Percentiles rank a stretch among this genome's conserved stretches.
phyloP scores from a whole-genome alignment of 2,888 invertebrate genomes.

The Ferdinandea cuprea region DNA sequence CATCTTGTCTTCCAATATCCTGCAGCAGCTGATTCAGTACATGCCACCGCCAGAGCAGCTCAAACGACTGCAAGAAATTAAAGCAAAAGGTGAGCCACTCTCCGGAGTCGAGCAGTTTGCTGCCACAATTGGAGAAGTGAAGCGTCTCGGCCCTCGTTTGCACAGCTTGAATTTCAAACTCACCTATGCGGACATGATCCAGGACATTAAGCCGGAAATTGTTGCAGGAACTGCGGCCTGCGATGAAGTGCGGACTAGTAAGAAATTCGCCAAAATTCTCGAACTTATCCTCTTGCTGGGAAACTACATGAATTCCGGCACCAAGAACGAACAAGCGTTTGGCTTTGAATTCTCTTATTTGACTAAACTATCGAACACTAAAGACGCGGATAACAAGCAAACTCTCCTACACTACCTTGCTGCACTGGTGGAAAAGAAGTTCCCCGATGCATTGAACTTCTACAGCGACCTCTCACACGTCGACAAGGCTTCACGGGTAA shows the following conservation, averaged over 20 bases:
- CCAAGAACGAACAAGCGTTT: constrained; percentile 95
- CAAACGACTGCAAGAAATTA: constrained; percentile 91
- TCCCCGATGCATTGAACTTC: constrained; percentile 92
- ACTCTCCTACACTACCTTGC: constrained; percentile 96
- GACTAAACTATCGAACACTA: constrained; percentile 95
- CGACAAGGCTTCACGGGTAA: constrained; percentile 94
- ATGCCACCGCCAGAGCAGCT: constrained; percentile 96
- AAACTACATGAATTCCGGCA: constrained; percentile 98
- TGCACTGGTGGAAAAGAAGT: constrained; percentile 93
- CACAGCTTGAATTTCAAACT: constrained; percentile 95
- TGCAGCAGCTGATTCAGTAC: constrained; percentile 96
- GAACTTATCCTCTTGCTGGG: constrained; percentile 95
- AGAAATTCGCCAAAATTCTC: constrained; percentile 94
- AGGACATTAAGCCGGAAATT: constrained; percentile 87
- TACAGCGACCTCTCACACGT: constrained; percentile 95
- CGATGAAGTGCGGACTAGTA: constrained; percentile 94
- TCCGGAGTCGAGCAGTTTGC: constrained; percentile 98
- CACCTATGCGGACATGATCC: constrained; percentile 92
- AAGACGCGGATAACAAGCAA: constrained; percentile 95
- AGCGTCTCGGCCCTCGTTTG: constrained; percentile 92
- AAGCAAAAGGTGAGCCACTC: constrained; percentile 89
- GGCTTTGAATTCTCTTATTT: constrained; percentile 98
- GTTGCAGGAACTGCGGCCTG: constrained; percentile 98
- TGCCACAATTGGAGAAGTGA: constrained; percentile 94
- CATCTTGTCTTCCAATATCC: constrained; percentile 91